These are phyloP conservation scores for Girardinus metallicus DNA, from an alignment of 2,797 vertebrate genomes.

Conservation along the genomic window DNA sequence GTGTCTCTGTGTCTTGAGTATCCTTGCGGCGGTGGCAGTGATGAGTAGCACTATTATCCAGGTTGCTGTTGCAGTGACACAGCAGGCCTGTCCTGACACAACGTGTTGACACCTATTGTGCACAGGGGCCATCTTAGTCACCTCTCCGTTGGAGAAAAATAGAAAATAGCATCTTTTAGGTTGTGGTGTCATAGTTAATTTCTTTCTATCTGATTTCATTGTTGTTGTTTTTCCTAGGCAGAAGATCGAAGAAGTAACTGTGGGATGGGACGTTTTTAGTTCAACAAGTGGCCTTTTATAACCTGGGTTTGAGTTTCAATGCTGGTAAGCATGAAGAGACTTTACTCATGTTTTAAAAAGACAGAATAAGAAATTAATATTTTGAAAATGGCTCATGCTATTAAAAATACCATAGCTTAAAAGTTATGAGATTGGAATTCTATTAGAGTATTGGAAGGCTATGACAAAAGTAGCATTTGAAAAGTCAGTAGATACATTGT, in stretches of 20 bases:
- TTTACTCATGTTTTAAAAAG: background rate
- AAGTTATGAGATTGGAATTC: too few relatives aligned
- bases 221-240: background rate
- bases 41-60: conserved; percentile 68
- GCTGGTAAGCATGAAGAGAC: conserved; percentile 74
- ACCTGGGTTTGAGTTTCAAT: conserved; percentile 86
- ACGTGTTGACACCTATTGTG: conserved; percentile 61
- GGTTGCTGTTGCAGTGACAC: conserved; percentile 65
- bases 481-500: too few relatives aligned
- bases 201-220: background rate
- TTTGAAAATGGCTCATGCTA: background rate
- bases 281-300: conserved; percentile 84
- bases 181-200: background rate
- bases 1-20: background rate
- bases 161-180: background rate
- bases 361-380: background rate
- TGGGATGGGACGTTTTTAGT: conserved; percentile 82
- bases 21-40: conserved; percentile 41
- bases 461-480: too few relatives aligned
- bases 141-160: conserved; percentile 2
- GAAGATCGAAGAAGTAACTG: conserved; percentile 85
- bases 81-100: conserved; percentile 51
- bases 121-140: conserved; percentile 70
- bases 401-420: background rate
- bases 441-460: too few relatives aligned